Conservation (phyloP, 2,113 vertebrate genomes). For the Prietella phreatophila region DNA sequence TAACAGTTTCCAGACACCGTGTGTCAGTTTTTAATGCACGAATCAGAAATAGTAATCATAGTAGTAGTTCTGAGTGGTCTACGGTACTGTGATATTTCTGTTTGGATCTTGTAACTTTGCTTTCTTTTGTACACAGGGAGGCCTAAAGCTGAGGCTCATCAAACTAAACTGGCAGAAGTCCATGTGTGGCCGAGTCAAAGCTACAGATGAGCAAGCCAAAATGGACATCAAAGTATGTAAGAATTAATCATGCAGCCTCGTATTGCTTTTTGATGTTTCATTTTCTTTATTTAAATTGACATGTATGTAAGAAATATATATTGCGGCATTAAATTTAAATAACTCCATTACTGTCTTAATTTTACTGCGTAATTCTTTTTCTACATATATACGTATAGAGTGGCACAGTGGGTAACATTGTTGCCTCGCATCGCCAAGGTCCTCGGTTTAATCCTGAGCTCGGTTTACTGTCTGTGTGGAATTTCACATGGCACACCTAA, state of each 20-base stretch:
- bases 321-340: neutral
- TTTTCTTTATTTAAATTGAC: neutral
- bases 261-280: neutral
- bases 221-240: conserved; percentile 66
- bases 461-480: neutral
- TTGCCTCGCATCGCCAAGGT: too few relatives aligned
- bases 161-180: conserved; percentile 73
- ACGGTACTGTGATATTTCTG: neutral
- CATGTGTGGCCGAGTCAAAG: conserved; percentile 63
- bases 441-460: too few relatives aligned
- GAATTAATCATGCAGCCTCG: neutral
- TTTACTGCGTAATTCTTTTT: neutral
- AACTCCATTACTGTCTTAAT: neutral
- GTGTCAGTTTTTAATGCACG: neutral
- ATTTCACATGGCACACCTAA: neutral
- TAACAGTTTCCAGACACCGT: neutral
- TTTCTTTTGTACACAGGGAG: conserved; percentile 57
- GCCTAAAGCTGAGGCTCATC: conserved; percentile 68
- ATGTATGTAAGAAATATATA: neutral
- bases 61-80: neutral
- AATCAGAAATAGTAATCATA: neutral
- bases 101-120: neutral
- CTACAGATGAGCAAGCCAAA: conserved; percentile 67
- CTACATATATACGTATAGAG: neutral
- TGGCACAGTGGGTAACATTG: neutral